These are phyloP conservation scores for Xestia xanthographa DNA, from an alignment of 2,888 invertebrate genomes.

Conservation along the genomic window DNA sequence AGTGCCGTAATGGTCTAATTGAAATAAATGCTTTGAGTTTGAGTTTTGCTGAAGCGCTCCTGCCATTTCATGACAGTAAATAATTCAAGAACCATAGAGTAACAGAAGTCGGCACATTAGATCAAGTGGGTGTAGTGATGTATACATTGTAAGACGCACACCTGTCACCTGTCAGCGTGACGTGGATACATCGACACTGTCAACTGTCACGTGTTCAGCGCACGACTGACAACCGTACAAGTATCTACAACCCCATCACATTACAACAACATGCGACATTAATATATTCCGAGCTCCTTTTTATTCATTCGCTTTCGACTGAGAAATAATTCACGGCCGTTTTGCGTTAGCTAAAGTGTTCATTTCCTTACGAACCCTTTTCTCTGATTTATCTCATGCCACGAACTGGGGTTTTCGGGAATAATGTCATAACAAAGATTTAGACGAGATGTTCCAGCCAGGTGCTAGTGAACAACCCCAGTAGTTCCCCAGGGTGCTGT, in stretches of 20 bases:
- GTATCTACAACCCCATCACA: constrained; percentile 14
- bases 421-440: constrained; percentile 34
- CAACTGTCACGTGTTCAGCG: constrained; percentile 3
- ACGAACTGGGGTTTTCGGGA: constrained; percentile 14
- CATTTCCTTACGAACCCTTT: constrained; percentile 44
- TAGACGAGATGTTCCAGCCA: constrained; percentile 2
- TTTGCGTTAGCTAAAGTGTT: constrained; percentile 35
- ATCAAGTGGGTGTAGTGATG: constrained; percentile 8
- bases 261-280: constrained; percentile 19
- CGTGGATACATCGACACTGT: constrained; percentile 28
- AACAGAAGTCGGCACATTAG: not conserved
- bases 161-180: constrained; percentile 12
- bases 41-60: too few species aligned
- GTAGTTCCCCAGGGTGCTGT: not conserved
- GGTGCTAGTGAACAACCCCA: not conserved
- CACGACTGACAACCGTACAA: not conserved
- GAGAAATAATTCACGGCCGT: constrained; percentile 32
- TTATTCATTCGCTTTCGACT: constrained; percentile 29
- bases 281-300: constrained; percentile 23
- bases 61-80: not conserved
- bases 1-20: too few species aligned
- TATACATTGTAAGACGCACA: too few species aligned
- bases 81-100: constrained; percentile 9
- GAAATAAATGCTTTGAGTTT: too few species aligned
- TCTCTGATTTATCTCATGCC: constrained; percentile 35